Evolutionary conservation across 2,797 vertebrate genomes (phyloP), one percentile per base, ranked within the genome.

Genomic region (Naso thynnoides): DNA sequence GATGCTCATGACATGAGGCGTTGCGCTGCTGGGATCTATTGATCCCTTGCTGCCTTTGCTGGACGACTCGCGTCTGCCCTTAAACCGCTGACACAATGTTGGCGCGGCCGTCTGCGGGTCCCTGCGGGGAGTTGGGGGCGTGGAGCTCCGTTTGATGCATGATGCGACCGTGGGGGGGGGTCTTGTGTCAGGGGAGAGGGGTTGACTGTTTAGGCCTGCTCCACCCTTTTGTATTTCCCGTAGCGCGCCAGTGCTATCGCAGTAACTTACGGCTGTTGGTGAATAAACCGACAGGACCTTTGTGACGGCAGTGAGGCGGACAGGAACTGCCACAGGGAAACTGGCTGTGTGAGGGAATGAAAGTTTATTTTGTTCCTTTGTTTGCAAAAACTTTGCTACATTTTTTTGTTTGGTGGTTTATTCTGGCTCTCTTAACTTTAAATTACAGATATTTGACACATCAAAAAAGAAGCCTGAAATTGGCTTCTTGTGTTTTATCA

Each of bases 1-100:
- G 62, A 70, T 49, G 62, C 73, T 77, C 63, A 54, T 83, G 79
- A 81, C 70, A 71, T 23, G 62, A 79, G 50, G 38, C n/a, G 26
- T 63, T 44, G 53, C 65, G 53, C 67, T 66, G 64, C 79, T 66
- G 68, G 65, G 61, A 60, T 27, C 29, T 60, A 76, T 76, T 69
- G 84, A 87, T 88, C 66, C 50, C 26, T 61, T 3, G 11, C 52
- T 68, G 58, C 55, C 76, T 59, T 54, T 10, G 14, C 66, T 48
- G 54, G 72, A 45, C 8, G 29, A 61, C 56, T 79, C n/a, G 21
- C 15, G 3, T 57, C 50, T 49, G 57, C 70, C 73, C 48, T 67
- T 41, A 57, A 68, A 59, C 59, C 23, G 15, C 57, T 24, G 24
- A 54, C 58, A 81, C 56, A 78, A 47, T 65, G 41, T 65, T 11